phyloP scores from a whole-genome alignment of 2,888 invertebrate genomes.

The Syrphus vitripennis region DNA sequence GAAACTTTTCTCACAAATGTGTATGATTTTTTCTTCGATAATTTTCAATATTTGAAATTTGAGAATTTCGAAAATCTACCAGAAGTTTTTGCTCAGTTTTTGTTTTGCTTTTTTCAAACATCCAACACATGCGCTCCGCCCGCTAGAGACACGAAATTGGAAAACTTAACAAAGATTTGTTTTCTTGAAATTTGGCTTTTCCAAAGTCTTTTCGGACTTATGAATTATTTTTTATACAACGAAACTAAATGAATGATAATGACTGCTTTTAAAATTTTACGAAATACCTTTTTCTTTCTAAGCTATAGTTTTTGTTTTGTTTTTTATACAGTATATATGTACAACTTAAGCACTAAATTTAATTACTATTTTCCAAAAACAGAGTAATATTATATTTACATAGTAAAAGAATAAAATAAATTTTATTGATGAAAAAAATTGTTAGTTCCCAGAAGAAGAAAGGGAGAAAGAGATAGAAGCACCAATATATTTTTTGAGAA shows the following conservation, averaged over 20 bases:
- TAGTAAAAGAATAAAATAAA: constrained; percentile 46
- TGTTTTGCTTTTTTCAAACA: constrained; percentile 73
- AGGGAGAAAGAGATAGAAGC: constrained; percentile 61
- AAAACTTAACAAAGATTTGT: constrained; percentile 39
- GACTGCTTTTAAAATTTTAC: constrained; percentile 51
- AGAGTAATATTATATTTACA: constrained; percentile 38
- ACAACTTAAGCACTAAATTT: constrained; percentile 74
- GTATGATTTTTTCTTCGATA: constrained; percentile 44
- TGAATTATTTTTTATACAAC: neutral
- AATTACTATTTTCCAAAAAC: constrained; percentile 73
- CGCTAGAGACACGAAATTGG: constrained; percentile 80
- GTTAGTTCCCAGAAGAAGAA: constrained; percentile 67
- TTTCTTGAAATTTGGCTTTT: neutral
- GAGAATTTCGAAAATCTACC: constrained; percentile 29
- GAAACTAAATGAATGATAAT: constrained; percentile 34
- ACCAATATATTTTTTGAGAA: constrained; percentile 63
- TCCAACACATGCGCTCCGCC: constrained; percentile 82
- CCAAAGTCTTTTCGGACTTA: neutral
- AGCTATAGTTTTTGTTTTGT: constrained; percentile 28
- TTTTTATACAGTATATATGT: constrained; percentile 71
- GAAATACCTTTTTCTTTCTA: constrained; percentile 41
- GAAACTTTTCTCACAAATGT: constrained; percentile 85
- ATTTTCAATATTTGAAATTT: neutral
- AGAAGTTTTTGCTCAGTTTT: constrained; percentile 75
- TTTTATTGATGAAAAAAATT: constrained; percentile 30